Percentiles rank a stretch among this genome's conserved stretches.
Evolutionary conservation across 2,797 vertebrate species (phyloP).

Genomic region (Sebastes iracundus): DNA sequence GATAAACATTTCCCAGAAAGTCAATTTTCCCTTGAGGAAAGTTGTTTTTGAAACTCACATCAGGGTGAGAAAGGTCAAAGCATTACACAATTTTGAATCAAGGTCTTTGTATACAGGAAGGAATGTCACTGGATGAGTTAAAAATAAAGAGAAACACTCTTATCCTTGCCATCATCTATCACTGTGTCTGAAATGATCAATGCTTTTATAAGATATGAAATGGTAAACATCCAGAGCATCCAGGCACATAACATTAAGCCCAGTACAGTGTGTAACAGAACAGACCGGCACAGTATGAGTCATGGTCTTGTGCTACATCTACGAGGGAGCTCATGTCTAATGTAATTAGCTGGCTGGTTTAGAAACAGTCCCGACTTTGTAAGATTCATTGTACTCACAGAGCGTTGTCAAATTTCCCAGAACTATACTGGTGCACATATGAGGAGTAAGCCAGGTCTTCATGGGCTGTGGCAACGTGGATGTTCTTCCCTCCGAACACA

Average conservation of each 20-base stretch:
- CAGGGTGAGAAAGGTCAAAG: slow-evolving; percentile 26
- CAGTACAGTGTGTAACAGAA: neutral
- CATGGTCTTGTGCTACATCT: slow-evolving; percentile 11
- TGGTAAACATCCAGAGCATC: neutral
- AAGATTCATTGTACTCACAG: slow-evolving; percentile 87
- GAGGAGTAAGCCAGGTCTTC: slow-evolving; percentile 98
- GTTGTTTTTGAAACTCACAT: slow-evolving; percentile 29
- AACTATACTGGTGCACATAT: slow-evolving; percentile 99
- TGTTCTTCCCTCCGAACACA: slow-evolving; percentile 98
- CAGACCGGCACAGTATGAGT: slow-evolving; percentile 7
- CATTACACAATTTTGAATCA: slow-evolving; percentile 14
- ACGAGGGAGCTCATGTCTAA: slow-evolving; percentile 6
- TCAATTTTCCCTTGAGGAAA: neutral
- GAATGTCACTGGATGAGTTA: neutral
- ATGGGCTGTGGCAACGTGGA: slow-evolving; percentile 97
- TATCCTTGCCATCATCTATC: neutral
- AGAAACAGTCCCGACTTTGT: neutral
- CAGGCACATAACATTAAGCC: neutral
- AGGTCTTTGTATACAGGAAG: neutral
- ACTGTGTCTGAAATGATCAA: neutral
- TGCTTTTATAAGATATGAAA: neutral
- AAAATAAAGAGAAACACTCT: neutral
- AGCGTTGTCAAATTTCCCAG: slow-evolving; percentile 98
- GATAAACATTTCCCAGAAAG: slow-evolving; percentile 58
- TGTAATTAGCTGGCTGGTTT: slow-evolving; percentile 19